Conservation (phyloP, 2,888 invertebrate species). For the Drosophila nigricruria region DNA sequence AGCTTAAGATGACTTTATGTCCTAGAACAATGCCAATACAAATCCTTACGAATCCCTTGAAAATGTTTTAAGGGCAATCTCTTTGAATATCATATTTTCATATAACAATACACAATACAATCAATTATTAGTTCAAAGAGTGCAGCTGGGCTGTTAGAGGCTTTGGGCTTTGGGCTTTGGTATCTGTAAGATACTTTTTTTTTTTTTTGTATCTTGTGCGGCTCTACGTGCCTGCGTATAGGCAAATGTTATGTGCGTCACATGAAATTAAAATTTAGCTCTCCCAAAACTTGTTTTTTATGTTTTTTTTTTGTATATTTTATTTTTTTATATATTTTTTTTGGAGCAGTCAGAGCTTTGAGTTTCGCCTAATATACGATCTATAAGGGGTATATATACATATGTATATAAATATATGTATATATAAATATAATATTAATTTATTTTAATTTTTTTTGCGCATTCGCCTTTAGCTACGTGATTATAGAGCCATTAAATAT, state of each 20-base stretch:
- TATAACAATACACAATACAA: background rate
- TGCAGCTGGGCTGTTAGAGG: conserved; percentile 35
- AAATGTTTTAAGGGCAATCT: background rate
- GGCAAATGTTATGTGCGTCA: conserved; percentile 72
- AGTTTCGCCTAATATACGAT: conserved; percentile 46
- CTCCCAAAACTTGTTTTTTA: conserved; percentile 63
- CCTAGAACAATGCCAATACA: background rate
- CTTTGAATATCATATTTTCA: no score
- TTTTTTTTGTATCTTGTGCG: conserved; percentile 35
- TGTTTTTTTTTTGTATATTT: conserved; percentile 12
- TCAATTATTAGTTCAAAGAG: background rate
- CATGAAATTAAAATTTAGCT: conserved; percentile 73
- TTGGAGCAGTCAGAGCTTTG: conserved; percentile 41
- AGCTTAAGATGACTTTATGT: background rate
- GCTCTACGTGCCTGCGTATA: conserved; percentile 53
- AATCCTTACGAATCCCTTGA: background rate
- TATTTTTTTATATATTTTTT: conserved; percentile 2
- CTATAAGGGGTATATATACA: conserved; percentile 16
- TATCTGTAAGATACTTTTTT: conserved; percentile 60
- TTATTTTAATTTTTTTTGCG: conserved; percentile 24
- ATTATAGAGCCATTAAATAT: conserved; percentile 72
- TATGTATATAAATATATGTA: conserved; percentile 1
- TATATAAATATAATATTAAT: background rate
- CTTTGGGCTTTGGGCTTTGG: conserved; percentile 13
- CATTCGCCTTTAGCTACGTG: conserved; percentile 62